These are phyloP conservation scores for Cardiocondyla obscurior DNA, from an alignment of 1,140 invertebrate species.

Conservation along the genomic window DNA sequence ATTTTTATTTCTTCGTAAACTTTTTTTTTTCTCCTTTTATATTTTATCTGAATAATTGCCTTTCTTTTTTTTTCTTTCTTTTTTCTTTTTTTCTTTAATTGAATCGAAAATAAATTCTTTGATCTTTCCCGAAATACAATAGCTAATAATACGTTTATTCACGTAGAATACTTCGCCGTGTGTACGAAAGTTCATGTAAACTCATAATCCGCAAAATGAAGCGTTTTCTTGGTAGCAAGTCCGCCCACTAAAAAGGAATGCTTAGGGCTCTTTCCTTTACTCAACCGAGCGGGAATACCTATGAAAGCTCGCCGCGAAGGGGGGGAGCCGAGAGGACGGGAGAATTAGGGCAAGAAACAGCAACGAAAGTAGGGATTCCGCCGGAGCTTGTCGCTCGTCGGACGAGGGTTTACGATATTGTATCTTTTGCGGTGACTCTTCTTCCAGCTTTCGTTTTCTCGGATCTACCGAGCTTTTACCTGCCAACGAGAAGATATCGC, in stretches of 20 bases:
- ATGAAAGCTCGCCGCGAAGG: neutral
- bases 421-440: slow-evolving; percentile 31
- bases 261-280: slow-evolving; percentile 13
- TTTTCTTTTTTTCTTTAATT: neutral
- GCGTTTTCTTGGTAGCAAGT: slow-evolving; percentile 8
- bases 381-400: slow-evolving; percentile 19
- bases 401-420: slow-evolving; percentile 60
- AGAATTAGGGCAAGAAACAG: slow-evolving; percentile 34
- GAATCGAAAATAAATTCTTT: neutral
- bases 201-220: slow-evolving; percentile 42
- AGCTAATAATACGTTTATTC: slow-evolving; percentile 9
- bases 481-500: slow-evolving; percentile 9
- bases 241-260: slow-evolving; percentile 41
- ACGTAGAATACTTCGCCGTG: neutral
- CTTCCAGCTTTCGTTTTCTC: slow-evolving; percentile 27
- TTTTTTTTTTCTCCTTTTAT: neutral
- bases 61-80: neutral
- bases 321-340: neutral
- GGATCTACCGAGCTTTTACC: slow-evolving; percentile 12
- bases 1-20: neutral
- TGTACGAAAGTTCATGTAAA: slow-evolving; percentile 27
- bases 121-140: neutral
- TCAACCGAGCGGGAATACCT: slow-evolving; percentile 15
- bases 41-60: neutral
- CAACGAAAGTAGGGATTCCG: slow-evolving; percentile 49